Percentiles rank a stretch among this genome's conserved stretches.
phyloP scores from a whole-genome alignment of 2,797 vertebrate genomes.

The Enteromius thamalakanensis region DNA sequence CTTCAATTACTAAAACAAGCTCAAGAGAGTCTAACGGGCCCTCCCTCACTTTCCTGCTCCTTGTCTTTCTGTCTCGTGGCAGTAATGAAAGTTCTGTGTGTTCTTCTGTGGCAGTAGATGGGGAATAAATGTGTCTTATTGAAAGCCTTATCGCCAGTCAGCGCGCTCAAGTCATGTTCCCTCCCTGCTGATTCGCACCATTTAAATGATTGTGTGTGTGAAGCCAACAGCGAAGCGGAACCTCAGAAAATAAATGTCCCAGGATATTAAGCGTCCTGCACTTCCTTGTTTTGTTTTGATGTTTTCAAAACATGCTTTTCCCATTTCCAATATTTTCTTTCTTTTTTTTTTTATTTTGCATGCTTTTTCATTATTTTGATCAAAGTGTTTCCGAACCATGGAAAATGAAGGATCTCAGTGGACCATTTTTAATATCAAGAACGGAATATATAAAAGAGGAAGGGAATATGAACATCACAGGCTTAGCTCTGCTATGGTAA shows the following conservation, averaged over 20 bases:
- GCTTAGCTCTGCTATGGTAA: constrained; percentile 11
- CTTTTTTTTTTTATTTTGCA: not conserved
- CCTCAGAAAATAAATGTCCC: constrained; percentile 43
- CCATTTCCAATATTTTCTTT: not conserved
- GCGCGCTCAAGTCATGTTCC: constrained; percentile 29
- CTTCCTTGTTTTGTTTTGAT: constrained; percentile 47
- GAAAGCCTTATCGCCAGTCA: constrained; percentile 45
- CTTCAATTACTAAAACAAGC: constrained; percentile 40
- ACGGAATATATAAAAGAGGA: not conserved
- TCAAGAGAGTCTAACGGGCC: constrained; percentile 15
- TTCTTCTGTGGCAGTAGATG: constrained; percentile 35
- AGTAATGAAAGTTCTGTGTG: constrained; percentile 35
- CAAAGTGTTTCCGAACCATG: constrained; percentile 20
- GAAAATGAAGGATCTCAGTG: constrained; percentile 23
- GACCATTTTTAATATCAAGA: constrained; percentile 31
- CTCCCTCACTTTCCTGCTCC: constrained; percentile 13
- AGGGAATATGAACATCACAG: constrained; percentile 29
- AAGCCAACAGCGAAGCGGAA: constrained; percentile 38
- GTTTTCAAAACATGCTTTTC: constrained; percentile 23
- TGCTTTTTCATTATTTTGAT: constrained; percentile 34
- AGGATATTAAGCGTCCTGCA: constrained; percentile 50
- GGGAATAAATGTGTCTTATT: constrained; percentile 51
- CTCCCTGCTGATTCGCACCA: constrained; percentile 28
- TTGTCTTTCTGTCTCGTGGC: constrained; percentile 23
- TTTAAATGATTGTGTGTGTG: constrained; percentile 53